These are phyloP conservation scores for Oligia strigilis DNA, from an alignment of 2,888 invertebrate genomes.

Conservation along the genomic window DNA sequence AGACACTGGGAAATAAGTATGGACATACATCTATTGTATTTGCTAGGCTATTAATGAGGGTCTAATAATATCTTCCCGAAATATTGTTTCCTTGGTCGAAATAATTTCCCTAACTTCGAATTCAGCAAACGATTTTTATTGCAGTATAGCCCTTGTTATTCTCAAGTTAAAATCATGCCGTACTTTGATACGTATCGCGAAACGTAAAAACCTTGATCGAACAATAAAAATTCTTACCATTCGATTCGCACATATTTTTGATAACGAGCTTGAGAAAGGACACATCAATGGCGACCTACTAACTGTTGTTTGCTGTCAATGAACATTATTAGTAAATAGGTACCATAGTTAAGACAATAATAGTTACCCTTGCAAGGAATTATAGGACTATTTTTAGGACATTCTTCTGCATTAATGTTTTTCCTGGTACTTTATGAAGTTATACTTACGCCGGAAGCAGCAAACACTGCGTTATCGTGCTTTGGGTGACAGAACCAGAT, in stretches of 20 bases:
- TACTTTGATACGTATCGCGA: slow-evolving; percentile 29
- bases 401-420: not conserved
- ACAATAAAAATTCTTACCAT: slow-evolving; percentile 52
- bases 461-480: not conserved
- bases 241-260: slow-evolving; percentile 35
- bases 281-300: slow-evolving; percentile 38
- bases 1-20: slow-evolving; percentile 12
- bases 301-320: slow-evolving; percentile 35
- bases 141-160: not conserved
- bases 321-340: slow-evolving; percentile 13
- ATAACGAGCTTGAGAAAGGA: slow-evolving; percentile 37
- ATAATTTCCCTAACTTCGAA: not conserved
- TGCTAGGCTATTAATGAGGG: not conserved
- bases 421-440: not conserved
- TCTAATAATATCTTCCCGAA: not conserved
- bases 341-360: not conserved
- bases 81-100: not conserved
- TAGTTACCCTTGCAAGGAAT: not conserved
- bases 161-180: not conserved
- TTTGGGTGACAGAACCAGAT: not conserved
- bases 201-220: slow-evolving; percentile 46
- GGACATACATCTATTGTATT: not conserved
- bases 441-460: not conserved
- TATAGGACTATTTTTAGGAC: not conserved
- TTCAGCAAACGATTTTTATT: not conserved